phyloP scores from a whole-genome alignment of 2,888 invertebrate species.

The Noctua janthina region DNA sequence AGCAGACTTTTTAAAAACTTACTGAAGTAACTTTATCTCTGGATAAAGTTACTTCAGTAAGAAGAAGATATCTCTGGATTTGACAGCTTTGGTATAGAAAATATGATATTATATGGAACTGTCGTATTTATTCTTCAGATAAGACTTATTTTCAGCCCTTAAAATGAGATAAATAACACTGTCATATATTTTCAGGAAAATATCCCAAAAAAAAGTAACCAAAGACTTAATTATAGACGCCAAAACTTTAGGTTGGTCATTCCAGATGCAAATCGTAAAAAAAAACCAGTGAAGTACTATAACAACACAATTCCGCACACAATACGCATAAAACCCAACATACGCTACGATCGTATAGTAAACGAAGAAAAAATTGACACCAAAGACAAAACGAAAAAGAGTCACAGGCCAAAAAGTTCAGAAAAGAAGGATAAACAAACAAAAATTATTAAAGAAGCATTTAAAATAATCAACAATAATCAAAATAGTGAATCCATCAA shows the following conservation, averaged over 20 bases:
- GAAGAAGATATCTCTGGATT: too few relatives aligned
- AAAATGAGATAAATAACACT: not conserved
- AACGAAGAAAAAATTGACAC: not conserved
- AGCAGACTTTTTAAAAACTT: too few relatives aligned
- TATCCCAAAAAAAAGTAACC: not conserved
- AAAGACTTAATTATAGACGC: constrained; percentile 21
- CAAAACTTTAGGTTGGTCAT: constrained; percentile 42
- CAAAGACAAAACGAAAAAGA: not conserved
- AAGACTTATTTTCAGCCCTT: not conserved
- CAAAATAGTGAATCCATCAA: constrained; percentile 35
- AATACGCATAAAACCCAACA: not conserved
- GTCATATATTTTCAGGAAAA: constrained; percentile 41
- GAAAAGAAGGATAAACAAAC: constrained; percentile 4
- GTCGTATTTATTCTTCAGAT: not conserved
- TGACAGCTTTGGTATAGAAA: not conserved
- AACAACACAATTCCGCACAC: not conserved
- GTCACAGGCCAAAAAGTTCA: not conserved
- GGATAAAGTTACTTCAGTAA: too few relatives aligned
- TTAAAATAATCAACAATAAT: constrained; percentile 65
- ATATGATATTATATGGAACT: not conserved
- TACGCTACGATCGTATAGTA: not conserved
- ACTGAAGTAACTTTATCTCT: too few relatives aligned
- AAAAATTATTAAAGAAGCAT: constrained; percentile 60
- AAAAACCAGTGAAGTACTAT: not conserved
- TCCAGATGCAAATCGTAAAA: not conserved